These are phyloP conservation scores for Rhinogobius similis DNA, from an alignment of 2,113 vertebrate genomes.

Conservation along the genomic window DNA sequence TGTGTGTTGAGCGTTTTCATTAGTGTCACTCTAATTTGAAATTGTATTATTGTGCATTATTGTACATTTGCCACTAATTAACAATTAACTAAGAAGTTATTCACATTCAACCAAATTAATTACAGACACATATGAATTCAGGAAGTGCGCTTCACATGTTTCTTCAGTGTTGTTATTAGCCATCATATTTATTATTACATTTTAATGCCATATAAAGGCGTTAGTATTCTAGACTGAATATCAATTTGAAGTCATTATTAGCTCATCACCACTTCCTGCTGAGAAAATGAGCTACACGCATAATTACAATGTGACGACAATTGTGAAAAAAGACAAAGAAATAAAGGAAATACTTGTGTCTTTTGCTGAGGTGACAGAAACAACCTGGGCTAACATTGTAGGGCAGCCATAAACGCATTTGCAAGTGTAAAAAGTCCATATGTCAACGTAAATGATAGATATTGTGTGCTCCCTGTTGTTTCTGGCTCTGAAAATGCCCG, in stretches of 20 bases:
- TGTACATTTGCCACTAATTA: no score
- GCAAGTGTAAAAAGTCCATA: constrained; percentile 1
- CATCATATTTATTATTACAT: no score
- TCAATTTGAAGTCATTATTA: not conserved
- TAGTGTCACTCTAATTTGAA: no score
- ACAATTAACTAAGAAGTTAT: no score
- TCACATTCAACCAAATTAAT: no score
- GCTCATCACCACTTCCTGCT: not conserved
- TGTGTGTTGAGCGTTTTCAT: no score
- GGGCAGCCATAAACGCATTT: constrained; percentile 13
- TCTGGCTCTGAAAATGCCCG: constrained; percentile 6
- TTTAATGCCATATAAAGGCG: no score
- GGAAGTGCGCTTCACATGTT: no score
- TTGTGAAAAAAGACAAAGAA: not conserved
- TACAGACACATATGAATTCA: no score
- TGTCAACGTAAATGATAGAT: constrained; percentile 30
- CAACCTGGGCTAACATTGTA: not conserved
- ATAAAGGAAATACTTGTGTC: constrained; percentile 22
- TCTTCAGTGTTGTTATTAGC: no score
- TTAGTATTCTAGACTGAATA: no score
- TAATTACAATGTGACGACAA: not conserved
- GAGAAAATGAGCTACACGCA: not conserved
- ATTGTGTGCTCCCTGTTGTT: constrained; percentile 16
- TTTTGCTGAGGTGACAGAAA: constrained; percentile 21
- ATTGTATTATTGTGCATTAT: no score